Base-by-base conservation (phyloP, 2,888 invertebrate species). In the Polymixis flavicincta region DNA sequence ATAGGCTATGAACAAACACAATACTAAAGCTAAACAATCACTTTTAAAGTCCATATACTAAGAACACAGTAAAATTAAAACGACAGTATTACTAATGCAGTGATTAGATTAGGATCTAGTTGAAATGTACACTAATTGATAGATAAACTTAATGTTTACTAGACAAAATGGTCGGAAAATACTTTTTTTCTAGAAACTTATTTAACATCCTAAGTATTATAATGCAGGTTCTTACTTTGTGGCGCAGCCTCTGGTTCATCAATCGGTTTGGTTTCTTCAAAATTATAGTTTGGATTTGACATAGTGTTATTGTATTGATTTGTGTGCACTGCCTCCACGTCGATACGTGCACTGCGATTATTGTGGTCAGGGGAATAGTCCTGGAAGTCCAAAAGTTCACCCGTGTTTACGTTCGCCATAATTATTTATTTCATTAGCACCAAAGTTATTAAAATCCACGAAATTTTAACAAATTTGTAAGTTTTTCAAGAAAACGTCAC, bases 301-400 rank as follows among this genome's bases (percentile, higher is more conserved):
- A 93, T 96, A 89, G 93, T 90, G 83, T 91, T 95, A 76, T 91
- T 94, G 88, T 95, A 96, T 89, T 94, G 95, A 92, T 96, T 96
- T 57, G 96, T 94, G 82, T 92, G 97, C 91, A 96, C 96, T 67
- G 97, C 97, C 86, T 97, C 97, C 72, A 97, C 97, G 90, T 97
- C 97, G 82, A 98, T 97, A 89, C 97, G 96, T 57, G 97, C 97
- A 87, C 97, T 97, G n/a, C 97, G 95, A 72, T 95, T 96, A 78
- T 96, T 96, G 77, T 95, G 96, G 80, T 95, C 95, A 17, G 97
- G 97, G 45, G 97, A 97, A 92, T 97, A 98, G 90, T 98, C 98
- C 93, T 98, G 98, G 89, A 98, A 98, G 80, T 97, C 97, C 78
- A 98, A 92, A 82, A 98, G 93, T 90, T 98, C 97, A 64, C 97